A percentile compares a stretch with the other conserved stretches of the same genome.
phyloP scores from a whole-genome alignment of 2,797 vertebrate species.

The Urocyon cinereoargenteus region DNA sequence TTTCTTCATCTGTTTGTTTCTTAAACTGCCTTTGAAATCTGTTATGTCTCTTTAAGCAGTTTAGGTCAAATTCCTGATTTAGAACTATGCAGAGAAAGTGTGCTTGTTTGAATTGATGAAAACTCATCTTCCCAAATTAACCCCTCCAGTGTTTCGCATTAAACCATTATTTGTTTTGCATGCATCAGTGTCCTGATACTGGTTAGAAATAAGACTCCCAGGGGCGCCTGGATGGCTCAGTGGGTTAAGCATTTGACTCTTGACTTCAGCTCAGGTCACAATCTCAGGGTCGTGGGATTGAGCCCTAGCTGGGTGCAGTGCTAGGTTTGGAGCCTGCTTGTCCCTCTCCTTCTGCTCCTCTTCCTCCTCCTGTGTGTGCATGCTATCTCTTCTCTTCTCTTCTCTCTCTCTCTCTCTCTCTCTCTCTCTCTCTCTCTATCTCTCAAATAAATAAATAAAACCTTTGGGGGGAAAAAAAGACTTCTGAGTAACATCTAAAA shows the following conservation, averaged over 20 bases:
- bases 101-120: neutral
- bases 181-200: neutral
- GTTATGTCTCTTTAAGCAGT: neutral
- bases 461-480: neutral
- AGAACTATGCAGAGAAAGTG: neutral
- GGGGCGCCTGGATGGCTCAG: neutral
- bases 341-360: neutral
- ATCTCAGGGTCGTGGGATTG: neutral
- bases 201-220: neutral
- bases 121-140: neutral
- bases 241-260: neutral
- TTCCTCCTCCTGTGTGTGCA: neutral
- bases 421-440: neutral
- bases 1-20: neutral
- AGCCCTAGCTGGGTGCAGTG: neutral
- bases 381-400: too few relatives aligned
- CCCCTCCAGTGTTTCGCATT: neutral
- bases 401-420: neutral
- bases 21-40: neutral
- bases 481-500: neutral
- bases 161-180: neutral
- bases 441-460: neutral
- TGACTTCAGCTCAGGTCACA: neutral
- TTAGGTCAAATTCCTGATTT: constrained; percentile 6
- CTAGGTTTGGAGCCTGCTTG: neutral